A percentile compares a stretch with the other conserved stretches of the same genome.
Conservation (phyloP, 2,113 vertebrate genomes). For the Mionectes macconnelli region DNA sequence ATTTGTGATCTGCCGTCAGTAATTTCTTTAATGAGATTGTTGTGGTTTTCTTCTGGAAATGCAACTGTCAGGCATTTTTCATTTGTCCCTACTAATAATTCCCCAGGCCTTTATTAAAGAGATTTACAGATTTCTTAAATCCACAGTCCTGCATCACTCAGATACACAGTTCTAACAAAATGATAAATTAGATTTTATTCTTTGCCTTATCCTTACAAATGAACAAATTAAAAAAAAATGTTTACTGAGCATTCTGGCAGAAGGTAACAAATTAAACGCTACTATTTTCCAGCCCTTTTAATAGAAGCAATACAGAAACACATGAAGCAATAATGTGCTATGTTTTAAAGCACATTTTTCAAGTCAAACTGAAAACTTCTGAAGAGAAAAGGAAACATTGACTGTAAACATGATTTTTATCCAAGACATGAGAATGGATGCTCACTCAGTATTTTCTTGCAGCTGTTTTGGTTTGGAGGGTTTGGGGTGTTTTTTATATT, state of each 20-base stretch:
- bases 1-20: constrained; percentile 89
- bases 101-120: constrained; percentile 82
- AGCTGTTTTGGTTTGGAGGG: background rate
- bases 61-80: constrained; percentile 80
- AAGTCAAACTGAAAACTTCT: constrained; percentile 38
- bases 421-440: background rate
- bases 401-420: background rate
- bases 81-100: constrained; percentile 86
- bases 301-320: constrained; percentile 15
- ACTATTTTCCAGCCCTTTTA: constrained; percentile 32
- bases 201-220: constrained; percentile 63
- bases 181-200: constrained; percentile 74
- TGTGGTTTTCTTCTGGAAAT: constrained; percentile 80
- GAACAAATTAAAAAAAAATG: constrained; percentile 70
- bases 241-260: constrained; percentile 69
- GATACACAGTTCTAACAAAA: constrained; percentile 73
- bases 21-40: constrained; percentile 94
- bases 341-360: constrained; percentile 14
- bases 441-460: constrained; percentile 40
- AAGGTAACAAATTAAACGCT: constrained; percentile 55
- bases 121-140: constrained; percentile 83
- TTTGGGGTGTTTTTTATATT: background rate
- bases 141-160: constrained; percentile 73
- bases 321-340: background rate
- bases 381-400: background rate